phyloP scores from a whole-genome alignment of 2,113 vertebrate genomes.

The Gymnogyps californianus region DNA sequence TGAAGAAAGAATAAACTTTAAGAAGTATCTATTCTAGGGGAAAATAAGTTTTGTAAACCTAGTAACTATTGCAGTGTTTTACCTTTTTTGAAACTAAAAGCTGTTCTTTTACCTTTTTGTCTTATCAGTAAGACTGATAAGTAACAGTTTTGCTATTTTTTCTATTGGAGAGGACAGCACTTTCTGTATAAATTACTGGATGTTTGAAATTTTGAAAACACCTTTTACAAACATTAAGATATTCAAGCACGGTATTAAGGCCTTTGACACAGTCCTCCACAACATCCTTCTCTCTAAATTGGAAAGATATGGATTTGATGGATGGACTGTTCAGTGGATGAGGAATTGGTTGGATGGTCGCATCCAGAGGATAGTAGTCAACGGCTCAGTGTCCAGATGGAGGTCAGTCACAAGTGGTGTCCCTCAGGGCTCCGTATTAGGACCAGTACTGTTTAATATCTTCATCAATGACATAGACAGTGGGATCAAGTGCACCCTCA shows the following conservation, averaged over 20 bases:
- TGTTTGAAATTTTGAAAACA: background rate
- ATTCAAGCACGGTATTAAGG: background rate
- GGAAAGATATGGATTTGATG: background rate
- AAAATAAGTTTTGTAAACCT: background rate
- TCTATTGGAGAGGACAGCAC: rapidly evolving
- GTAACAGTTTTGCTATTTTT: background rate
- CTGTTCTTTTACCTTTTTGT: background rate
- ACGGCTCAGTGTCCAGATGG: background rate
- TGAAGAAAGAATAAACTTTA: background rate
- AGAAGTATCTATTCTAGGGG: background rate
- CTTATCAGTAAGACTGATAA: background rate
- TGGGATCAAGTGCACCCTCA: background rate
- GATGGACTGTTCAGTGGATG: too few relatives aligned
- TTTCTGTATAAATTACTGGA: background rate
- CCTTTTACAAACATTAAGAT: background rate
- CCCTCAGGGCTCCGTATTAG: background rate
- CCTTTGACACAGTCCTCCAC: background rate
- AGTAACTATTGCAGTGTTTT: background rate
- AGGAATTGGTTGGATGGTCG: too few relatives aligned
- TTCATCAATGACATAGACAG: background rate
- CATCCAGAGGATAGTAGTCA: background rate
- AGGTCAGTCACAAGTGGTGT: background rate
- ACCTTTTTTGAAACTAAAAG: background rate
- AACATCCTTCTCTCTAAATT: background rate
- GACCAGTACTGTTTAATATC: background rate